A percentile compares a stretch with the other conserved stretches of the same genome.
Evolutionary conservation across 2,888 invertebrate species (phyloP).

Genomic region (Hermaeophaga mercurialis): DNA sequence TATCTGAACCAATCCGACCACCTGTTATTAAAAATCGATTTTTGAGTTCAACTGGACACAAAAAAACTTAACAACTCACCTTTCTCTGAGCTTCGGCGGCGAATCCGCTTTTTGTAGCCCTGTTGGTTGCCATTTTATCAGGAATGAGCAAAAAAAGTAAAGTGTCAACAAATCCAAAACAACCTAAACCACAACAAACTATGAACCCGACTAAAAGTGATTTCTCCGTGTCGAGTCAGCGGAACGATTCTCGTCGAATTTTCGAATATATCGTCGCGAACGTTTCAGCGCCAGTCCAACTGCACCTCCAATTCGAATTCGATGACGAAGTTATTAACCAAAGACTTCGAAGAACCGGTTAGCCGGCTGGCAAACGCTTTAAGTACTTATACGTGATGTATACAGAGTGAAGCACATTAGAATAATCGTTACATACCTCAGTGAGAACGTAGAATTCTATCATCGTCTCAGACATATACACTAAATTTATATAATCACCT

Average conservation of each 20-base stretch:
- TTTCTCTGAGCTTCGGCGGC: conserved; percentile 95
- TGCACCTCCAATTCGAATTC: conserved; percentile 34
- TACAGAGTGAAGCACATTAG: conserved; percentile 12
- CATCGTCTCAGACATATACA: too few species aligned
- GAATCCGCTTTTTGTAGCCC: conserved; percentile 91
- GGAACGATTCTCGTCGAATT: conserved; percentile 5
- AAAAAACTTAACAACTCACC: conserved; percentile 60
- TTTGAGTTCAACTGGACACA: background rate
- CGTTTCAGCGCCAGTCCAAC: conserved; percentile 9
- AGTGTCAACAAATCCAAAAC: conserved; percentile 26
- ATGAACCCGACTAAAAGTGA: conserved; percentile 29
- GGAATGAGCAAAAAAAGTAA: conserved; percentile 10
- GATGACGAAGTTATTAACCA: conserved; percentile 32
- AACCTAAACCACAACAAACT: conserved; percentile 31
- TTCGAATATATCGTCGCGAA: conserved; percentile 5
- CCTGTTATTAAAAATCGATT: conserved; percentile 20
- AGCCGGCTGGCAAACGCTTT: conserved; percentile 29
- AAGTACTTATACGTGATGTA: conserved; percentile 6
- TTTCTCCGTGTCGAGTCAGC: background rate
- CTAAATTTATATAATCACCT: too few species aligned
- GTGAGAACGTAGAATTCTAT: too few species aligned
- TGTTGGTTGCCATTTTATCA: conserved; percentile 74
- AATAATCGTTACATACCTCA: too few species aligned
- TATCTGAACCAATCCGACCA: too few species aligned
- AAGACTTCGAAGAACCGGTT: conserved; percentile 34